phyloP scores from a whole-genome alignment of 2,797 vertebrate species.

The Enteromius anoplus region DNA sequence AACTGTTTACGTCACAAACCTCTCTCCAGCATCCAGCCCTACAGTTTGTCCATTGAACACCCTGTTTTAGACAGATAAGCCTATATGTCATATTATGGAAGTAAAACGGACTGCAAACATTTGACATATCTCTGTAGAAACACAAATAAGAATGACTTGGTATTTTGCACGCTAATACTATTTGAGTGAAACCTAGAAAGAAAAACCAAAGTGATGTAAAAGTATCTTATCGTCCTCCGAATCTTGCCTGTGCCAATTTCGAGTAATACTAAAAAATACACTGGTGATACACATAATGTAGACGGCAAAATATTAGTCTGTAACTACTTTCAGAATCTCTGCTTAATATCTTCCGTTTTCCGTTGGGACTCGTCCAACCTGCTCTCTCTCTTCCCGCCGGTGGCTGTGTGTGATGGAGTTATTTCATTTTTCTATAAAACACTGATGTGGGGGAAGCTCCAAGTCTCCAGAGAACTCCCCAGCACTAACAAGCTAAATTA shows the following conservation, averaged over 20 bases:
- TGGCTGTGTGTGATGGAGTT: constrained; percentile 32
- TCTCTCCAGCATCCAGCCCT: not conserved
- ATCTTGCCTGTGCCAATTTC: not conserved
- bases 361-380: not conserved
- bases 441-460: constrained; percentile 40
- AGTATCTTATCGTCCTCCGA: not conserved
- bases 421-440: constrained; percentile 46
- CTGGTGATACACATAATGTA: not conserved
- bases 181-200: not conserved
- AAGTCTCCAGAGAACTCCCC: constrained; percentile 35
- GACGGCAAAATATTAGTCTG: constrained; percentile 27
- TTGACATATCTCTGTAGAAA: too few species aligned
- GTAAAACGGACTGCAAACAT: not conserved
- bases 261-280: not conserved
- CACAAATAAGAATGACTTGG: not conserved
- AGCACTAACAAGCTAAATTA: constrained; percentile 55
- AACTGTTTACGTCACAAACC: not conserved
- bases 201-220: not conserved
- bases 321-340: constrained; percentile 20
- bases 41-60: not conserved
- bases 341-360: constrained; percentile 26
- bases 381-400: constrained; percentile 10
- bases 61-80: not conserved
- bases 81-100: not conserved
- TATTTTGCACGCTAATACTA: not conserved